Percentiles rank a stretch among this genome's conserved stretches.
Evolutionary conservation across 2,113 vertebrate species (phyloP).

Genomic region (Chaenogobius annularis): DNA sequence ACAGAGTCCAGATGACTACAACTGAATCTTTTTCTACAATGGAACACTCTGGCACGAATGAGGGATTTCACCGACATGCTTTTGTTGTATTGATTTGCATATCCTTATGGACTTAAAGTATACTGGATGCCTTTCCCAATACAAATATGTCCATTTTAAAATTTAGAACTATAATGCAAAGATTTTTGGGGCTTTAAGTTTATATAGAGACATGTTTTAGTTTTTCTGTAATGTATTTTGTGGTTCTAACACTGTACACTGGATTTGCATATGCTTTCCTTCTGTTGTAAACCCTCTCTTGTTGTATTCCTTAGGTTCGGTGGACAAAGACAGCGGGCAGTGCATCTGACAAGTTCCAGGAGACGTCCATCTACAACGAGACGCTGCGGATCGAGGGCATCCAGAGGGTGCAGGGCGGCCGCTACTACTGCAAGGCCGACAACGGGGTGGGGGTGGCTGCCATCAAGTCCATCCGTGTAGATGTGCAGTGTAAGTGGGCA

Average conservation of each 20-base stretch:
- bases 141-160: not conserved
- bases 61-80: no score
- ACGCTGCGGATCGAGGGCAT: slow-evolving; percentile 93
- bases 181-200: no score
- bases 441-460: slow-evolving; percentile 97
- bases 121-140: no score
- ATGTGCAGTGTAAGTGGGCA: slow-evolving; percentile 97
- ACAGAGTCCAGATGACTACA: no score
- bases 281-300: slow-evolving; percentile 26
- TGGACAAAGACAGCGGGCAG: slow-evolving; percentile 98
- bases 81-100: not conserved
- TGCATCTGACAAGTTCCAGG: slow-evolving; percentile 97
- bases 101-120: not conserved
- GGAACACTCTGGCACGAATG: no score
- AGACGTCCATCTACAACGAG: slow-evolving; percentile 96
- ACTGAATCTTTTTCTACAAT: no score
- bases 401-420: slow-evolving; percentile 92
- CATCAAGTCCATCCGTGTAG: slow-evolving; percentile 99
- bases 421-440: slow-evolving; percentile 99
- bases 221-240: no score
- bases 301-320: slow-evolving; percentile 79
- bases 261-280: not conserved
- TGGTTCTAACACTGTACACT: no score
- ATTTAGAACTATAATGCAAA: not conserved
- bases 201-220: no score